phyloP scores from a whole-genome alignment of 1,140 invertebrate species.

The Whitmania pigra region DNA sequence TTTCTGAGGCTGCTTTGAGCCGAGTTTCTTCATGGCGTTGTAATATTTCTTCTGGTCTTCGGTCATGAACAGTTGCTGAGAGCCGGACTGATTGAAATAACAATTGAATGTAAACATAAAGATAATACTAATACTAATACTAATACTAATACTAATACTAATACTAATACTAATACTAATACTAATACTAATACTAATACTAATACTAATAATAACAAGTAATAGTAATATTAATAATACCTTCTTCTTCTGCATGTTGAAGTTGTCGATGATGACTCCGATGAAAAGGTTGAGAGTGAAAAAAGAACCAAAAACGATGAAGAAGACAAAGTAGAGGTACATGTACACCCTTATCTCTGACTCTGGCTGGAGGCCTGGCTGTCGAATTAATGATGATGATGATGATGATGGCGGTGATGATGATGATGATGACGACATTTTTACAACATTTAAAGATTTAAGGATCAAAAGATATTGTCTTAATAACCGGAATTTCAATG shows the following conservation, averaged over 20 bases:
- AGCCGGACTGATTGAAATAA: constrained; percentile 51
- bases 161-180: background rate
- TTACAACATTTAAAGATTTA: too few species aligned
- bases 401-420: background rate
- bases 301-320: too few species aligned
- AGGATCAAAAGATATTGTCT: too few species aligned
- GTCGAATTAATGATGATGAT: constrained; percentile 23
- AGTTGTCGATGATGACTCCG: constrained; percentile 95
- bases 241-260: constrained; percentile 93
- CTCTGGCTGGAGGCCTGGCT: constrained; percentile 77
- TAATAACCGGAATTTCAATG: too few species aligned
- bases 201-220: constrained; percentile 22
- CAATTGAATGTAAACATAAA: too few species aligned
- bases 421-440: too few species aligned
- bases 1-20: constrained; percentile 91
- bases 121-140: background rate
- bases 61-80: constrained; percentile 98
- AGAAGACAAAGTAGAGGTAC: constrained; percentile 93
- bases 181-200: background rate
- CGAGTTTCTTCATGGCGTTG: constrained; percentile 99
- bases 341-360: constrained; percentile 87
- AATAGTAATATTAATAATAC: constrained; percentile 85
- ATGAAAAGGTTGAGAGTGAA: constrained; percentile 95
- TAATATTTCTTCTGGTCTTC: constrained; percentile 99
- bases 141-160: constrained; percentile 25